A percentile compares a stretch with the other conserved stretches of the same genome.
These are phyloP conservation scores for Drosophila triauraria DNA, from an alignment of 1,140 invertebrate genomes.

Conservation along the genomic window DNA sequence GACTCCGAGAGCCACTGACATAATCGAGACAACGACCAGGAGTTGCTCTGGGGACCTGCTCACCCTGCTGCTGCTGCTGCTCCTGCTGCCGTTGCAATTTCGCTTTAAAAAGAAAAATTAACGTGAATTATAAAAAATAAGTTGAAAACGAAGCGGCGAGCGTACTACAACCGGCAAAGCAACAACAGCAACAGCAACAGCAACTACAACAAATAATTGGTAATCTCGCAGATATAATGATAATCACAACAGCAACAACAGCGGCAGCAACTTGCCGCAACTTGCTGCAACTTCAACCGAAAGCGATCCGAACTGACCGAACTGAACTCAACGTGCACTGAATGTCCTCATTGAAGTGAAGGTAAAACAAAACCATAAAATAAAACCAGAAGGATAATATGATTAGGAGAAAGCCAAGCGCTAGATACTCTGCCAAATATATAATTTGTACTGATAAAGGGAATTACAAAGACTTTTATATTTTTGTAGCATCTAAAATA, in stretches of 20 bases:
- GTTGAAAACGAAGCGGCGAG: constrained; percentile 56
- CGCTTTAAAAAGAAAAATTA: constrained; percentile 81
- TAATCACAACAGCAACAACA: constrained; percentile 75
- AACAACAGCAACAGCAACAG: constrained; percentile 22
- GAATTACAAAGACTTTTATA: no score
- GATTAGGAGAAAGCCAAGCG: not conserved
- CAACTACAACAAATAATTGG: constrained; percentile 75
- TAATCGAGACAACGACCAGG: constrained; percentile 79
- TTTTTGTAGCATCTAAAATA: no score
- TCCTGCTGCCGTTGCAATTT: constrained; percentile 59
- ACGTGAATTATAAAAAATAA: constrained; percentile 82
- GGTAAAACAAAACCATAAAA: constrained; percentile 49
- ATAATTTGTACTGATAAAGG: no score
- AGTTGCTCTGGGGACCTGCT: constrained; percentile 30
- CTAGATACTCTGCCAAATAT: constrained; percentile 24
- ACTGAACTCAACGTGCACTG: constrained; percentile 72
- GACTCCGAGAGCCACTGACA: constrained; percentile 71
- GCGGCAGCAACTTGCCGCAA: constrained; percentile 31
- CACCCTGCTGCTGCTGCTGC: constrained; percentile 27
- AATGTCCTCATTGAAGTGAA: constrained; percentile 79
- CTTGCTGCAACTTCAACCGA: constrained; percentile 34
- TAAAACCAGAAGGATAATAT: constrained; percentile 20
- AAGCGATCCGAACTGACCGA: constrained; percentile 35
- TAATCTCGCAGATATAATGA: constrained; percentile 81
- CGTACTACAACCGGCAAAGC: constrained; percentile 15